Base-by-base conservation (phyloP, 1,140 invertebrate species). In the Hirudo medicinalis region DNA sequence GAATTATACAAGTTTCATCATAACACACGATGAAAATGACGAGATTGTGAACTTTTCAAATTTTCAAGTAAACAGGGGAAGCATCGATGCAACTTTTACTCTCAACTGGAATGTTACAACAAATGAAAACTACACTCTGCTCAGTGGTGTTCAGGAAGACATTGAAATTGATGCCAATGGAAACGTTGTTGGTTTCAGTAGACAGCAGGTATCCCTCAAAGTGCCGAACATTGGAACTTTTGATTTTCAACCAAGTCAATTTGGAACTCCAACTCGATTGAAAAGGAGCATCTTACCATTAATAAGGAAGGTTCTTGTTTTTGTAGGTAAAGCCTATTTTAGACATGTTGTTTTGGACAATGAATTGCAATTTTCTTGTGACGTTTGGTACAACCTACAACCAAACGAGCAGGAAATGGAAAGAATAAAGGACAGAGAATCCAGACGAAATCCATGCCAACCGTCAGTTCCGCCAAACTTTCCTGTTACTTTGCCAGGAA, bases 161-260 rank as follows among this genome's bases (percentile, higher is more conserved):
- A 63, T 63, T 63, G 29, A 63, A 63, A 6, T 22, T 2, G 29
- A 63, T 63, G 57, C 57, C 9, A 63, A 63, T n/a, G 57, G 57
- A 22, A 63, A 63, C 29, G 29, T 63, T 25, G 29, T 63, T n/a
- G 43, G 43, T 63, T 63, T 32, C 22, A n/a, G 9, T 2, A 63
- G 22, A 25, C 29, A 25, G 2, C 22, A 63, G 57, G 8, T 25
- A 22, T 63, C 29, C 8, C 4, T 25, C 9, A 63, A n/a, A 63
- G 22, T 63, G 19, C 22, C 57, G 15, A 63, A 25, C 22, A n/a
- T 63, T 13, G 57, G 29, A 63, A 63, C 57, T 63, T 25, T 63
- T 25, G 11, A 32, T 13, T 63, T 8, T 25, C 57, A 63, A 63
- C 29, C 43, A 17, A 32, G 19, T 32, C 57, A 63, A 63, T 32